These are phyloP conservation scores for Psilopsiagon aurifrons DNA, from an alignment of 2,113 vertebrate species.

Conservation along the genomic window DNA sequence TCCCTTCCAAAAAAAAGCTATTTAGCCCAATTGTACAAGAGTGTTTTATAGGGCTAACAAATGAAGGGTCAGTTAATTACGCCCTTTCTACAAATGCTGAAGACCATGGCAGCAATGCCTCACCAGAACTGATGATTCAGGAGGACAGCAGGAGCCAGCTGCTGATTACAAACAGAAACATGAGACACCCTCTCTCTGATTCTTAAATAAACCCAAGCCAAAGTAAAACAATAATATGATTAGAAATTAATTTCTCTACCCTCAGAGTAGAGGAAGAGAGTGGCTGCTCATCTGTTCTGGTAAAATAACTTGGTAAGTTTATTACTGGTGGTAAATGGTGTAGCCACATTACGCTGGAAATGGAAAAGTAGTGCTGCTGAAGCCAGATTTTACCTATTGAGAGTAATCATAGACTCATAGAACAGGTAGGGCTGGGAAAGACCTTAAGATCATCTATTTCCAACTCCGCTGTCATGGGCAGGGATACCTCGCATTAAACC, in stretches of 20 bases:
- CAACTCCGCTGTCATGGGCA: not conserved
- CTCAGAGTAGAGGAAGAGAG: not conserved
- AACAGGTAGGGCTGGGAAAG: not conserved
- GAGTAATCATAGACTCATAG: not conserved
- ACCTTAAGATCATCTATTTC: not conserved
- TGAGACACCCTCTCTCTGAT: not conserved
- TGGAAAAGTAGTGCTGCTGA: rapidly evolving
- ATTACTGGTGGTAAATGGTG: not conserved
- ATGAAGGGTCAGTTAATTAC: not conserved
- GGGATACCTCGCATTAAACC: not conserved
- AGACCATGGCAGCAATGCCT: not conserved
- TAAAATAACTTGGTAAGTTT: not conserved
- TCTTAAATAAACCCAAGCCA: not conserved
- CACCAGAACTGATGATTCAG: conserved; percentile 13
- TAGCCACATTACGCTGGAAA: not conserved
- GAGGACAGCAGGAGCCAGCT: conserved; percentile 23
- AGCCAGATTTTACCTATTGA: not conserved
- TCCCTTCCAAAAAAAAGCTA: not conserved
- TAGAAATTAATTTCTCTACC: conserved; percentile 8
- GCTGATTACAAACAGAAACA: conserved; percentile 22
- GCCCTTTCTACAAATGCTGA: not conserved
- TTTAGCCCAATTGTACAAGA: not conserved
- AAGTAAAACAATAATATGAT: not conserved
- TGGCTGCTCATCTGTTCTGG: not conserved
- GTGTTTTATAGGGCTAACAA: conserved; percentile 35